These are phyloP conservation scores for Syrphus vitripennis DNA, from an alignment of 2,888 invertebrate genomes.

Conservation along the genomic window DNA sequence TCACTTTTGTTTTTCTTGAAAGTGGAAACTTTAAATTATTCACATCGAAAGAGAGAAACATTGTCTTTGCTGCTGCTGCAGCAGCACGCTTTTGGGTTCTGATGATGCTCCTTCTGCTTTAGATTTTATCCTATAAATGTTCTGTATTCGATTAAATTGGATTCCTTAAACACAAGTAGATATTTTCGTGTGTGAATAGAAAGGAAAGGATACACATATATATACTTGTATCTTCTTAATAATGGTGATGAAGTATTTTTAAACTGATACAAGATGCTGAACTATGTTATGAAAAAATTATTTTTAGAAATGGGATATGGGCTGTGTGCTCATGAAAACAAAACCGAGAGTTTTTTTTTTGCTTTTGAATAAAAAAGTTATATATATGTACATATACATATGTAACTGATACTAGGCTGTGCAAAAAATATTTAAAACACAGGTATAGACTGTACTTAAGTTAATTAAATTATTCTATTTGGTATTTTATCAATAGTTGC, in stretches of 20 bases:
- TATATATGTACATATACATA: not conserved
- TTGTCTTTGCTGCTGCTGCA: constrained; percentile 52
- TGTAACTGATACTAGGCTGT: not conserved
- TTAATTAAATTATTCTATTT: too few species aligned
- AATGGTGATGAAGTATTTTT: not conserved
- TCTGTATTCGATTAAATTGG: constrained; percentile 66
- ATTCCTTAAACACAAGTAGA: constrained; percentile 22
- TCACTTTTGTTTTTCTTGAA: not conserved
- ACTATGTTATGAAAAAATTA: constrained; percentile 2
- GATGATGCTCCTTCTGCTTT: not conserved
- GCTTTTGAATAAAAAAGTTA: not conserved
- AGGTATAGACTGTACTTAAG: too few species aligned
- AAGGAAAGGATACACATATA: not conserved
- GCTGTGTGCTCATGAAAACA: not conserved
- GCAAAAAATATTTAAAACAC: too few species aligned
- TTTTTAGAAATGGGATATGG: not conserved
- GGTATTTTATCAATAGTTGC: too few species aligned
- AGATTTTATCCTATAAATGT: constrained; percentile 49
- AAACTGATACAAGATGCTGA: not conserved
- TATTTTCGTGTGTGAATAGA: constrained; percentile 1
- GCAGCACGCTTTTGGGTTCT: constrained; percentile 3
- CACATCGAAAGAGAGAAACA: constrained; percentile 29
- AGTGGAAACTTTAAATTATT: constrained; percentile 62
- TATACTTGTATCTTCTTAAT: too few species aligned
- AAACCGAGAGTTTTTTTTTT: not conserved